Conservation (phyloP, 2,797 vertebrate genomes). For the Scyliorhinus canicula region DNA sequence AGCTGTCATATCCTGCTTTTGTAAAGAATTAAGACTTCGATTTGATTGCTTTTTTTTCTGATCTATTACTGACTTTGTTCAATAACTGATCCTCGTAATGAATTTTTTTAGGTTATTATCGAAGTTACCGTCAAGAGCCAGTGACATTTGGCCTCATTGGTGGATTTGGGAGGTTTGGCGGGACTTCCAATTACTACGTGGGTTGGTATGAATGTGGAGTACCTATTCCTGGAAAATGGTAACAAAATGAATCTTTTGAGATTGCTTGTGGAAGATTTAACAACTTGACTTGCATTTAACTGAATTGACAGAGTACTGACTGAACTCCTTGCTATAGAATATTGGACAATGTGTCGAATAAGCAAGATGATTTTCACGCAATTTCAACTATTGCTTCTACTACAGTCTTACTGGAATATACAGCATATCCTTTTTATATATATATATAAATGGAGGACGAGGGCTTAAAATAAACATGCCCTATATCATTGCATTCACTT, state of each 20-base stretch:
- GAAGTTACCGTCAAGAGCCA: slow-evolving; percentile 87
- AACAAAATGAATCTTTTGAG: slow-evolving; percentile 45
- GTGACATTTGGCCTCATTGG: slow-evolving; percentile 86
- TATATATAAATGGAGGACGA: background rate
- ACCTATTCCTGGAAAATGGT: slow-evolving; percentile 97
- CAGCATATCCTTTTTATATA: background rate
- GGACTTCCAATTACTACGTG: slow-evolving; percentile 80
- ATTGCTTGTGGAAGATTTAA: background rate
- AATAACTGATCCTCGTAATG: background rate
- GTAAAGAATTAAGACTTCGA: background rate
- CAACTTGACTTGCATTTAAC: background rate
- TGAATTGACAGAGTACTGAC: background rate
- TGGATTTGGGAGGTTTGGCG: slow-evolving; percentile 48
- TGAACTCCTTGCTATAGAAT: background rate
- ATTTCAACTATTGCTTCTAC: slow-evolving; percentile 17
- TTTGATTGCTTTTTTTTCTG: background rate
- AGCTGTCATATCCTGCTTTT: background rate
- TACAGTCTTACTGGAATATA: slow-evolving; percentile 16
- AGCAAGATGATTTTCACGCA: background rate
- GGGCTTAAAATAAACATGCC: background rate
- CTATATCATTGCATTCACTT: background rate
- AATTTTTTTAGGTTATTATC: slow-evolving; percentile 73
- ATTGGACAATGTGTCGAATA: slow-evolving; percentile 11
- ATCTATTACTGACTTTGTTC: background rate
- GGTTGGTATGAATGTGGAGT: slow-evolving; percentile 98